Percentiles rank a stretch among this genome's conserved stretches.
Conservation (phyloP, 1,140 invertebrate species). For the Laodelphax striatellus region DNA sequence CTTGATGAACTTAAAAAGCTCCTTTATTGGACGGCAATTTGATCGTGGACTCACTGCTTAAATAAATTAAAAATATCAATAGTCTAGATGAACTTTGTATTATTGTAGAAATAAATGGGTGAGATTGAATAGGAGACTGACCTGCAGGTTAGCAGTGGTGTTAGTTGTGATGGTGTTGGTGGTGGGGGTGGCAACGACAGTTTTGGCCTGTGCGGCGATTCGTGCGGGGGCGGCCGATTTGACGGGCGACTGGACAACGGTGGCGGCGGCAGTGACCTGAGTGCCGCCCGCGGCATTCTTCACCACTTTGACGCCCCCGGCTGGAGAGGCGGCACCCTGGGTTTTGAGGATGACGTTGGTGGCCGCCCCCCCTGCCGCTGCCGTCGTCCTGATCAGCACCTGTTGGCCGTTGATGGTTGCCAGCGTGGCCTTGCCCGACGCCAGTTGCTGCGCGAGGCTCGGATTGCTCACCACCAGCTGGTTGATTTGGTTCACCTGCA, state of each 20-base stretch:
- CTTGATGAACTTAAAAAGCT: too few species aligned
- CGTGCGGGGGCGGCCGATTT: background rate
- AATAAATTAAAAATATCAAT: too few species aligned
- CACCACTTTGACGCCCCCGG: background rate
- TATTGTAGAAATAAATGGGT: too few species aligned
- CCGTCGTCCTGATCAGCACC: constrained; percentile 53
- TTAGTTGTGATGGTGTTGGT: too few species aligned
- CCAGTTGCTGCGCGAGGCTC: constrained; percentile 59
- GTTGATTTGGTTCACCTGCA: constrained; percentile 26
- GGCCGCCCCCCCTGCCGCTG: constrained; percentile 18
- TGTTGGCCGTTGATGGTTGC: constrained; percentile 73
- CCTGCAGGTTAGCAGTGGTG: too few species aligned
- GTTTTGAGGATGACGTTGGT: background rate
- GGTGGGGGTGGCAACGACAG: too few species aligned
- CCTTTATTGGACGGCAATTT: too few species aligned
- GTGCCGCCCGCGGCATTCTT: background rate
- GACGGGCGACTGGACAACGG: background rate
- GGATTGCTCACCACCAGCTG: constrained; percentile 67
- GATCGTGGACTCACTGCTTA: too few species aligned
- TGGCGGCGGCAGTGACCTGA: background rate
- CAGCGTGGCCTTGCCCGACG: constrained; percentile 58
- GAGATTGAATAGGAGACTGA: too few species aligned
- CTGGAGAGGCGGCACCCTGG: background rate
- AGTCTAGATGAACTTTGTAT: too few species aligned
- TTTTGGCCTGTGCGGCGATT: background rate